Evolutionary conservation across 2,113 vertebrate genomes (phyloP).

Genomic region (Oxygymnocypris stewartii): DNA sequence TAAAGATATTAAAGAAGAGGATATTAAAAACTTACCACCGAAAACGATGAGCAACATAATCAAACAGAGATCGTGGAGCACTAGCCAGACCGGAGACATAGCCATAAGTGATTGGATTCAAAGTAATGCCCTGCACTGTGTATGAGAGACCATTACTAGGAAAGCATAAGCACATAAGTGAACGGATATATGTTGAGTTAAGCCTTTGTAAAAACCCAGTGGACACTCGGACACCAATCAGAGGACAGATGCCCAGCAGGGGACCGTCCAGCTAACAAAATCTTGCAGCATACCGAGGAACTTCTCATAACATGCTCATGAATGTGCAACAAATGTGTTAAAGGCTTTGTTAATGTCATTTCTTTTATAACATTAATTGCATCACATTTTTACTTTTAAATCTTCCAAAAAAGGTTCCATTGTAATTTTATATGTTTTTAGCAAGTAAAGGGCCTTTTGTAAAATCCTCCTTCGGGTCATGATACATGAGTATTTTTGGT

Average conservation of each 20-base stretch:
- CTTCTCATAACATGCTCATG: not conserved
- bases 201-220: constrained; percentile 56
- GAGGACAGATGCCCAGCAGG: constrained; percentile 63
- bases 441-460: not conserved
- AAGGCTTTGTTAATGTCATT: not conserved
- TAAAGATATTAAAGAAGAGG: constrained; percentile 2
- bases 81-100: constrained; percentile 53
- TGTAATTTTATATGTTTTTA: not conserved
- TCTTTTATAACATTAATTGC: not conserved
- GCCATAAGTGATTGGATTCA: constrained; percentile 60
- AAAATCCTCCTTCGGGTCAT: not conserved
- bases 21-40: constrained; percentile 65
- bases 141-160: constrained; percentile 25
- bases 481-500: too few relatives aligned
- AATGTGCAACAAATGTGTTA: not conserved
- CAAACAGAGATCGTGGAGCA: constrained; percentile 46
- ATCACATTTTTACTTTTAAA: not conserved
- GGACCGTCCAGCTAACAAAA: constrained; percentile 35
- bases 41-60: constrained; percentile 54
- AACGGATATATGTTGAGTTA: not conserved
- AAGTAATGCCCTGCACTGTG: constrained; percentile 30
- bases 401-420: not conserved
- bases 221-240: constrained; percentile 71
- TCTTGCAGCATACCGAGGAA: not conserved
- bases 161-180: not conserved